Evolutionary conservation across 2,797 vertebrate genomes (phyloP).

Genomic region (Leptodactylus fallax): DNA sequence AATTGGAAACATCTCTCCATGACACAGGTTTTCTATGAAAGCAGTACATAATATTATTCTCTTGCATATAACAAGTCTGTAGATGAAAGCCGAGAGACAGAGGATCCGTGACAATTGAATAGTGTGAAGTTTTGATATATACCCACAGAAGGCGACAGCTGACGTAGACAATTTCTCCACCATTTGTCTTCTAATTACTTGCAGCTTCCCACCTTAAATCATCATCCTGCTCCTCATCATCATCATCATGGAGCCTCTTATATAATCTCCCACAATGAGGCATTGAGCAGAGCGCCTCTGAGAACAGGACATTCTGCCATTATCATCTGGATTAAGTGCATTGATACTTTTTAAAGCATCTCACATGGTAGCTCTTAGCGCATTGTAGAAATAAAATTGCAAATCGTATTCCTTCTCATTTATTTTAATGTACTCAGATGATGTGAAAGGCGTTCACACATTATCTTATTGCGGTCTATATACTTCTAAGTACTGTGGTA

Average conservation of each 20-base stretch:
- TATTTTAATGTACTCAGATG: conserved; percentile 14
- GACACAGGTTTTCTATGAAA: conserved; percentile 50
- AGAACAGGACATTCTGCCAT: background rate
- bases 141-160: conserved; percentile 30
- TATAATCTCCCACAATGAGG: conserved; percentile 40
- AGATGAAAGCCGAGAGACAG: conserved; percentile 47
- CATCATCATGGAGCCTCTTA: background rate
- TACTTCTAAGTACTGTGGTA: background rate
- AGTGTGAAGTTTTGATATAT: conserved; percentile 35
- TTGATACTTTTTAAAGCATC: background rate
- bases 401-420: conserved; percentile 2
- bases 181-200: conserved; percentile 49
- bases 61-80: conserved; percentile 48
- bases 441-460: background rate
- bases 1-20: conserved; percentile 61
- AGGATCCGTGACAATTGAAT: conserved; percentile 44
- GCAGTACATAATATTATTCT: conserved; percentile 55
- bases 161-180: conserved; percentile 22
- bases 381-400: conserved; percentile 6
- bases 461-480: background rate
- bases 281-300: background rate
- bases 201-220: conserved; percentile 27
- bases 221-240: conserved; percentile 2
- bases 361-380: conserved; percentile 18
- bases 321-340: conserved; percentile 22